These are phyloP conservation scores for Epinotia demarniana DNA, from an alignment of 2,888 invertebrate genomes.

Conservation along the genomic window DNA sequence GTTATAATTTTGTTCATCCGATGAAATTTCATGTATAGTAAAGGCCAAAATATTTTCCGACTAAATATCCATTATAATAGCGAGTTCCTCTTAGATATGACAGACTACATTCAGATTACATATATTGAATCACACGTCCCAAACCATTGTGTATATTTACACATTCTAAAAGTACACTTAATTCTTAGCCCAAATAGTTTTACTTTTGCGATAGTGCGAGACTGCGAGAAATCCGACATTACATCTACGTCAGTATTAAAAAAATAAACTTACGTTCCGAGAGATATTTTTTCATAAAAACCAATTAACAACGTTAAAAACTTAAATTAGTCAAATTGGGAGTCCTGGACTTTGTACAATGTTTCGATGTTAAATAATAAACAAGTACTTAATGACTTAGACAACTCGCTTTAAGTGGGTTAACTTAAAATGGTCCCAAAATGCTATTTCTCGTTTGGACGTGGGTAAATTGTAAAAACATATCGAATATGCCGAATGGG, in stretches of 20 bases:
- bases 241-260: conserved; percentile 60
- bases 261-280: conserved; percentile 60
- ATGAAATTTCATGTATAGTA: conserved; percentile 30
- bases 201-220: conserved; percentile 69
- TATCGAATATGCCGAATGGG: conserved; percentile 11
- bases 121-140: conserved; percentile 51
- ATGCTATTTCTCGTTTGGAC: conserved; percentile 43
- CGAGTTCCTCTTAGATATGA: conserved; percentile 37
- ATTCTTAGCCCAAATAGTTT: conserved; percentile 70
- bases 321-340: conserved; percentile 47
- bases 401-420: conserved; percentile 47
- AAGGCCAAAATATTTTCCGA: conserved; percentile 31
- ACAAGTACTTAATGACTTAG: conserved; percentile 48
- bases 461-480: background rate
- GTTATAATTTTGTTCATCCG: conserved; percentile 18
- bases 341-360: conserved; percentile 51
- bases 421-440: conserved; percentile 50
- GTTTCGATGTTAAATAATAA: conserved; percentile 46
- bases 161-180: conserved; percentile 77
- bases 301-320: conserved; percentile 52
- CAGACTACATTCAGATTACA: conserved; percentile 41
- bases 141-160: conserved; percentile 77
- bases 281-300: conserved; percentile 48
- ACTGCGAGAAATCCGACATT: conserved; percentile 69
- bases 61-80: conserved; percentile 31